phyloP scores from a whole-genome alignment of 2,113 vertebrate species.

The Eretmodus cyanostictus region DNA sequence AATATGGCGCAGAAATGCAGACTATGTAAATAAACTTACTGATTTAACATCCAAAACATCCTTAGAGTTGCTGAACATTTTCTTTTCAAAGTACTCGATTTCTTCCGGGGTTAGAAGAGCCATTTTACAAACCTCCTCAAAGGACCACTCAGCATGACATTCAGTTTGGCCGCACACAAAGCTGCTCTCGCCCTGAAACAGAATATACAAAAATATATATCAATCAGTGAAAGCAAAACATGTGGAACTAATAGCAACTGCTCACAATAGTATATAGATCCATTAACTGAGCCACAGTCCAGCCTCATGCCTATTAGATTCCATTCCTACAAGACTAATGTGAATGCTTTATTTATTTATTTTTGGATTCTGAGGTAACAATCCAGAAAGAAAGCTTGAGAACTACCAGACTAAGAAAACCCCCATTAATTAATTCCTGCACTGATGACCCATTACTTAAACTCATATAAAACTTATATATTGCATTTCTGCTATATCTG shows the following conservation, averaged over 20 bases:
- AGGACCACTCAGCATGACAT: constrained; percentile 1
- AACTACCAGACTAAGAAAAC: background rate
- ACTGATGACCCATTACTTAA: background rate
- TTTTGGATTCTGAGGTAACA: background rate
- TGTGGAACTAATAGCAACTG: background rate
- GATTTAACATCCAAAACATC: background rate
- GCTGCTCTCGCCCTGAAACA: background rate
- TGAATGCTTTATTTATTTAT: background rate
- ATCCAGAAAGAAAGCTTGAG: background rate
- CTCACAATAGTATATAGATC: background rate
- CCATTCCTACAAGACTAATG: background rate
- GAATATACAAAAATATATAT: background rate
- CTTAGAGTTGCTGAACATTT: background rate
- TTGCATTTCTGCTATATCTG: background rate
- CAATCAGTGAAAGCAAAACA: rapidly evolving
- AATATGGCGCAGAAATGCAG: background rate
- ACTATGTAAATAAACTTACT: background rate
- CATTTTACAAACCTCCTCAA: constrained; percentile 25
- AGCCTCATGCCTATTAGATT: background rate
- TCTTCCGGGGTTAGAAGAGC: constrained; percentile 22
- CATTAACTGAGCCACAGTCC: background rate
- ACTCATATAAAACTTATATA: rapidly evolving
- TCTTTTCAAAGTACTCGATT: background rate
- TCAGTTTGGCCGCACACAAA: background rate
- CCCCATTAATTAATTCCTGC: background rate